Evolutionary conservation across 2,888 invertebrate species (phyloP).

Genomic region (Synanthedon vespiformis): DNA sequence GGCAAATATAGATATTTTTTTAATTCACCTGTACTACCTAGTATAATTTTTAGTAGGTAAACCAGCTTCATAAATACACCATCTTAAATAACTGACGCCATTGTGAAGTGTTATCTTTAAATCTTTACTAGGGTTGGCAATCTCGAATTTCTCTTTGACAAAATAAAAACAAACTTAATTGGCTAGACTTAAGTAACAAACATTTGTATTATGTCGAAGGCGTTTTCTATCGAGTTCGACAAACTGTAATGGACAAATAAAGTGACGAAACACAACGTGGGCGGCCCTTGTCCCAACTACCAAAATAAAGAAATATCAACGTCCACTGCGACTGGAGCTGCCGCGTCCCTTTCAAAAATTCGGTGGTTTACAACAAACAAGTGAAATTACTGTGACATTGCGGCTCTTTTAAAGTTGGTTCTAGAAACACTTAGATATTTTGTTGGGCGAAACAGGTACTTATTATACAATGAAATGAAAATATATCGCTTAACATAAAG

Average conservation of each 20-base stretch:
- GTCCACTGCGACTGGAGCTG: constrained; percentile 9
- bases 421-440: neutral
- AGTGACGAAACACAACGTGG: constrained; percentile 26
- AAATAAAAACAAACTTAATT: constrained; percentile 2
- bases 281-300: constrained; percentile 15
- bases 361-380: neutral
- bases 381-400: neutral
- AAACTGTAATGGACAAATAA: constrained; percentile 28
- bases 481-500: constrained; percentile 11
- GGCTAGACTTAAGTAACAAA: constrained; percentile 1
- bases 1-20: too few species aligned
- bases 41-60: too few species aligned
- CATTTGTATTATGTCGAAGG: constrained; percentile 1
- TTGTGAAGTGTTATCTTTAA: neutral
- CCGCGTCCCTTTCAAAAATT: neutral
- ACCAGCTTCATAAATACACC: neutral
- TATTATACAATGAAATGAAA: constrained; percentile 10
- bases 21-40: too few species aligned
- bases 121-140: neutral
- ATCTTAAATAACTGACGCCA: neutral
- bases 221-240: constrained; percentile 20
- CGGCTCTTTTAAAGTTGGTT: neutral
- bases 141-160: neutral
- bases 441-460: constrained; percentile 7
- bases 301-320: constrained; percentile 12